phyloP scores from a whole-genome alignment of 2,888 invertebrate genomes.

The Meteorus cinctellus region DNA sequence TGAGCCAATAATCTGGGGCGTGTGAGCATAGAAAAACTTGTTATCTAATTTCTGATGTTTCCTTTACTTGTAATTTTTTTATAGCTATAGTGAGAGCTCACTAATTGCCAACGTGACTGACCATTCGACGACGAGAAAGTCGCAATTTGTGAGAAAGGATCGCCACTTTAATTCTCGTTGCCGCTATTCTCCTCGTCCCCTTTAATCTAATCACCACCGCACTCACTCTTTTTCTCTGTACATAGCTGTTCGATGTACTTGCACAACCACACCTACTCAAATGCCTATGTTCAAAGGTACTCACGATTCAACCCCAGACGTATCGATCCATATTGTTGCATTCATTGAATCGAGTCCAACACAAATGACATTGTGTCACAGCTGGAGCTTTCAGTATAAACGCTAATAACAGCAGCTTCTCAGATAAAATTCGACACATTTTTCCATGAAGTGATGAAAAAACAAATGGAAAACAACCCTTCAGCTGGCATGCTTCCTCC shows the following conservation, averaged over 20 bases:
- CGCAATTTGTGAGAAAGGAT: conserved; percentile 39
- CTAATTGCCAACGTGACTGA: conserved; percentile 29
- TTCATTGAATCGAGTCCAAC: conserved; percentile 37
- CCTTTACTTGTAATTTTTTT: not conserved
- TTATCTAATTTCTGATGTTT: not conserved
- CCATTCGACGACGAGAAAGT: conserved; percentile 31
- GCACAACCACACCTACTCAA: conserved; percentile 48
- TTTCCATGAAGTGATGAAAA: no score
- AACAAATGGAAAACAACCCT: no score
- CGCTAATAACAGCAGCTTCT: conserved; percentile 10
- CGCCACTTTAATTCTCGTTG: conserved; percentile 19
- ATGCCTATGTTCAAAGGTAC: conserved; percentile 44
- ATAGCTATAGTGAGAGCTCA: not conserved
- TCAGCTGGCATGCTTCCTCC: no score
- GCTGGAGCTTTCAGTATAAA: conserved; percentile 48
- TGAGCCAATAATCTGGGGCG: not conserved
- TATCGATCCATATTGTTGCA: conserved; percentile 55
- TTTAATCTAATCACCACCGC: not conserved
- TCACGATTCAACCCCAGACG: conserved; percentile 24
- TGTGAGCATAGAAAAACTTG: not conserved
- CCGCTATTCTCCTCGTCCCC: not conserved
- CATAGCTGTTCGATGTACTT: not conserved
- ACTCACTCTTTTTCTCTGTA: not conserved
- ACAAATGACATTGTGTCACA: not conserved
- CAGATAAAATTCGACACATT: no score